phyloP scores from a whole-genome alignment of 2,888 invertebrate species.

The Conchocele bisecta region DNA sequence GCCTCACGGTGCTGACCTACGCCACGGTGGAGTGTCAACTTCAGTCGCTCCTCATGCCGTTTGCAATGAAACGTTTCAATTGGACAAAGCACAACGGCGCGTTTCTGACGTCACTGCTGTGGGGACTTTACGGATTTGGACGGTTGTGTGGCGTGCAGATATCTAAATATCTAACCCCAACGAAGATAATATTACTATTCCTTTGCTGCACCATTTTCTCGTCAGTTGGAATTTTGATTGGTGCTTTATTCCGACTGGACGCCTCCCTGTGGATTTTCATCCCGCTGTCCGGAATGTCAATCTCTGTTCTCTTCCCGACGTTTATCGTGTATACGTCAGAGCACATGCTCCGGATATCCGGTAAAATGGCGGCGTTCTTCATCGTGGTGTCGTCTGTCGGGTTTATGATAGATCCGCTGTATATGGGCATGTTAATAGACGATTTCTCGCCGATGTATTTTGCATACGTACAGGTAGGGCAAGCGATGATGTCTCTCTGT shows the following conservation, averaged over 20 bases:
- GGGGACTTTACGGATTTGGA: conserved; percentile 81
- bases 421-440: conserved; percentile 33
- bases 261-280: conserved; percentile 26
- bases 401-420: conserved; percentile 35
- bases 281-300: conserved; percentile 19
- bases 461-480: conserved; percentile 7
- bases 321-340: conserved; percentile 39
- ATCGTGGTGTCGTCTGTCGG: conserved; percentile 16
- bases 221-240: conserved; percentile 16
- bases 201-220: background rate
- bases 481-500: too few relatives aligned
- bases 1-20: conserved; percentile 79
- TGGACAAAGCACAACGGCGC: conserved; percentile 75
- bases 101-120: conserved; percentile 79
- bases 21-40: conserved; percentile 81
- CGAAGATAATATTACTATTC: too few relatives aligned
- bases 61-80: conserved; percentile 74
- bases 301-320: conserved; percentile 27
- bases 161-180: conserved; percentile 74
- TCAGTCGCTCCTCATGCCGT: conserved; percentile 80
- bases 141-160: conserved; percentile 80
- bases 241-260: background rate
- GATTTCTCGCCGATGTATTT: conserved; percentile 30
- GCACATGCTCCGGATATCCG: conserved; percentile 18
- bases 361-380: conserved; percentile 35